Evolutionary conservation across 2,113 vertebrate species (phyloP), one percentile per base, ranked within the genome.

Genomic region (Pleuronectes platessa): DNA sequence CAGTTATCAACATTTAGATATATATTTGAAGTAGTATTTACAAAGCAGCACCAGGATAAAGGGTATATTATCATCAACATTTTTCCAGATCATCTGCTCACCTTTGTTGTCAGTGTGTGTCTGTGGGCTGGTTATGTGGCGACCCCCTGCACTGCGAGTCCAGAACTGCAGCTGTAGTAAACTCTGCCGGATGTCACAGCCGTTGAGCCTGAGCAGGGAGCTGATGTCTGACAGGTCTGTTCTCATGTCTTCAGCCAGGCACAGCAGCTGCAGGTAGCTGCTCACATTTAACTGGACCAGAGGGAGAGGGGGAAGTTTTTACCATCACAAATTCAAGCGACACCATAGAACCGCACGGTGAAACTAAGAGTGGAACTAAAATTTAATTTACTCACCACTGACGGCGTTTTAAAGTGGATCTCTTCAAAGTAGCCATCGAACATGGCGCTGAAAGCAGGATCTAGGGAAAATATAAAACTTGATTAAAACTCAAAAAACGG

Each of bases 351-450:
- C 23, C 2, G 18, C 54, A 5, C 7, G 27, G 17, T 24, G 31
- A 68, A 7, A 40, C 11, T 20, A 35, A 35, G 6, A 20, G 1
- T 37, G 20, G 1, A 0, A 23, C 40, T 64, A 8, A 21, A 67
- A 2, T 12, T 24, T 20, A 2, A 0, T 23, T n/a, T 24, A 82
- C 96, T 97, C 93, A 99, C 98, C 93, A 95, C 64, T 9, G 96
- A 95, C 49, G 97, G 97, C 0, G 88, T 89, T 89, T 86, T 95
- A 59, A 99, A 99, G 76, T 71, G 90, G 86, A 99, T 96, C 90
- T 99, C 96, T 85, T 99, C 97, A 92, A 98, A 97, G 82, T 8
- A 91, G 61, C 98, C 96, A 82, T 99, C 98, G 94, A 99, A 99
- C 88, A 94, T 92, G 74, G 93, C 86, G 86, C 95, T 95, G 90